A percentile compares a stretch with the other conserved stretches of the same genome.
phyloP scores from a whole-genome alignment of 2,888 invertebrate genomes.

The Thalpophila matura region DNA sequence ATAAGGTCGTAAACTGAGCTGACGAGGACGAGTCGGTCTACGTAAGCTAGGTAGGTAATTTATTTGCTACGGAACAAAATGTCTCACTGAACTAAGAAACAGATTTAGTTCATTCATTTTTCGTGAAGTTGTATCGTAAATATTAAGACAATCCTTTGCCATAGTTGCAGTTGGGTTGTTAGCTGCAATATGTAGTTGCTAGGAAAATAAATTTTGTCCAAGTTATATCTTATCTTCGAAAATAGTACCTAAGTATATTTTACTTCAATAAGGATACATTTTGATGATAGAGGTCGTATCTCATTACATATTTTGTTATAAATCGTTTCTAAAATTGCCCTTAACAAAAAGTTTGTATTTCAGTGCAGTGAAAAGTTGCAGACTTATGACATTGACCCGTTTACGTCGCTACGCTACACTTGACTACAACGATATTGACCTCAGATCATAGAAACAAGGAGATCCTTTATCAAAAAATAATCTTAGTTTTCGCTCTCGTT shows the following conservation, averaged over 20 bases:
- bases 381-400: not conserved
- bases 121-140: not conserved
- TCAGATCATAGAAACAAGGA: no score
- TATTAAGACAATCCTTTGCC: not conserved
- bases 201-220: not conserved
- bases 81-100: not conserved
- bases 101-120: constrained; percentile 15
- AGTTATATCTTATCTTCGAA: no score
- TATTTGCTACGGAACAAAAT: not conserved
- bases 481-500: no score
- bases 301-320: not conserved
- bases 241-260: no score
- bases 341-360: constrained; percentile 1
- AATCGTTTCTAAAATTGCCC: not conserved
- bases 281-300: not conserved
- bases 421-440: not conserved
- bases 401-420: not conserved
- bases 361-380: constrained; percentile 4
- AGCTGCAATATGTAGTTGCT: not conserved
- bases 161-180: not conserved
- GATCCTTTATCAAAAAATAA: no score
- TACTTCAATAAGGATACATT: not conserved
- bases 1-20: not conserved
- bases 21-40: not conserved
- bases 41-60: not conserved